Percentiles rank a stretch among this genome's conserved stretches.
phyloP scores from a whole-genome alignment of 2,888 invertebrate genomes.

The Crocallis elinguaria region DNA sequence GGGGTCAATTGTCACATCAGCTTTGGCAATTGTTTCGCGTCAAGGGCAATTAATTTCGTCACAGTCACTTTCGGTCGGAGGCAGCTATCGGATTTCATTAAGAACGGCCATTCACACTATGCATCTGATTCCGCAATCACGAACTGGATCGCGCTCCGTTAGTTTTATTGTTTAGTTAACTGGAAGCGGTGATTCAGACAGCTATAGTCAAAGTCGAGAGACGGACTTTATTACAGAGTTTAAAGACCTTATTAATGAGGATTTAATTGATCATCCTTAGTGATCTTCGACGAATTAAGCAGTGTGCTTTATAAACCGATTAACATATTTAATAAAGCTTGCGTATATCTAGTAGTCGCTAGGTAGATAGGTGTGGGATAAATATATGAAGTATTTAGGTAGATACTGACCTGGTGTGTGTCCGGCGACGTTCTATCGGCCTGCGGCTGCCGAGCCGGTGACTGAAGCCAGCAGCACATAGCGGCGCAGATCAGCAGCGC shows the following conservation, averaged over 20 bases:
- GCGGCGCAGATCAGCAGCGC: conserved; percentile 89
- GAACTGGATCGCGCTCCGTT: conserved; percentile 22
- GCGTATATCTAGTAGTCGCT: too few species aligned
- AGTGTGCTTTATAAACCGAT: too few species aligned
- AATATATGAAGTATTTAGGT: too few species aligned
- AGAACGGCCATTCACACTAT: conserved; percentile 19
- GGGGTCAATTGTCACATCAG: conserved; percentile 31
- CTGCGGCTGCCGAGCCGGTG: conserved; percentile 76
- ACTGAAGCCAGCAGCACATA: conserved; percentile 90
- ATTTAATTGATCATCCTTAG: not conserved
- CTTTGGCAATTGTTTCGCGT: conserved; percentile 38
- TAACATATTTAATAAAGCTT: too few species aligned
- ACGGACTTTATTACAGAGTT: not conserved
- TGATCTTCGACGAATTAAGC: too few species aligned
- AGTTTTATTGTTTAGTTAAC: conserved; percentile 22
- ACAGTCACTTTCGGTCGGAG: conserved; percentile 29
- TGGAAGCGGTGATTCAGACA: conserved; percentile 18
- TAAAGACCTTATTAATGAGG: conserved; percentile 1
- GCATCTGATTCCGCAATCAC: conserved; percentile 31
- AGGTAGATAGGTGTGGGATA: too few species aligned
- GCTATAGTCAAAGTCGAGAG: too few species aligned
- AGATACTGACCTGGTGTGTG: conserved; percentile 73
- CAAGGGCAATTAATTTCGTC: conserved; percentile 40
- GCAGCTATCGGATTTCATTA: conserved; percentile 23
- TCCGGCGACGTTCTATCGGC: conserved; percentile 74